Conservation (phyloP, 2,888 invertebrate genomes). For the Idaea straminata region DNA sequence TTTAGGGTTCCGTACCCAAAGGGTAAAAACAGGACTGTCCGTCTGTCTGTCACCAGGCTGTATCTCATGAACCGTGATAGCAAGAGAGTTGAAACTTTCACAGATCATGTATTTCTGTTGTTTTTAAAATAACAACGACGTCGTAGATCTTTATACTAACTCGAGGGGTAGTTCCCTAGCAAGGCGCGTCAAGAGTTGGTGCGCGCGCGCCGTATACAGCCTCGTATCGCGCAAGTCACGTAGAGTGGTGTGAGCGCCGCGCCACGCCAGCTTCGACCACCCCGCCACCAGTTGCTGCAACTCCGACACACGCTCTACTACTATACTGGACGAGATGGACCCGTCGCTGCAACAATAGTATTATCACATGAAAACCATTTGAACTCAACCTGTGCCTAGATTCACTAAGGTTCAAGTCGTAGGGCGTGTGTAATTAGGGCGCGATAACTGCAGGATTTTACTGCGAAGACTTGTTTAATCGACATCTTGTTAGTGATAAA, state of each 20-base stretch:
- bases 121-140: neutral
- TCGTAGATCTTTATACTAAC: conserved; percentile 19
- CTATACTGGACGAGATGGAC: conserved; percentile 54
- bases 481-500: too few species aligned
- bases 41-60: too few species aligned
- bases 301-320: conserved; percentile 70
- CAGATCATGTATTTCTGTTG: too few species aligned
- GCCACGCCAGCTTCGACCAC: conserved; percentile 70
- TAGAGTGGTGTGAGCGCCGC: conserved; percentile 68
- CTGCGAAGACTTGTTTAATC: too few species aligned
- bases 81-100: too few species aligned
- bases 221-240: conserved; percentile 47
- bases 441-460: too few species aligned
- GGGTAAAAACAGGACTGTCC: too few species aligned
- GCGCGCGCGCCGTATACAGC: conserved; percentile 36
- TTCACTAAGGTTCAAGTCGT: too few species aligned
- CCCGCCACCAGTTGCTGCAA: conserved; percentile 74
- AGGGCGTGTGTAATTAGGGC: too few species aligned
- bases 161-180: conserved; percentile 41
- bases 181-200: conserved; percentile 57
- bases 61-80: too few species aligned
- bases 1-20: too few species aligned
- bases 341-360: conserved; percentile 47
- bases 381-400: too few species aligned
- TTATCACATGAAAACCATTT: neutral